These are phyloP conservation scores for Ligdia adustata DNA, from an alignment of 2,888 invertebrate genomes.

Conservation along the genomic window DNA sequence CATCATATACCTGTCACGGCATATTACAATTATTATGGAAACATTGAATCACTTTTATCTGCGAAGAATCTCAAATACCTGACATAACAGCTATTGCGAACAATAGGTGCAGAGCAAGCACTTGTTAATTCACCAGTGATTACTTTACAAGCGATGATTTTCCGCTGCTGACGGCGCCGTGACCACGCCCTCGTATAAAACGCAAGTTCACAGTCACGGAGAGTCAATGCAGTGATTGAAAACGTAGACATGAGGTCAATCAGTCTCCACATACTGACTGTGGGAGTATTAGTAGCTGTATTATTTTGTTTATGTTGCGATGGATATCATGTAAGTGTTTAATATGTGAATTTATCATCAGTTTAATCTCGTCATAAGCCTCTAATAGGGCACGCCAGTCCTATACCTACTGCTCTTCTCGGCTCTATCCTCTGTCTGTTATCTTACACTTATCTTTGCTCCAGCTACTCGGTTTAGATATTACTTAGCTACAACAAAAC, in stretches of 20 bases:
- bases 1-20: no score
- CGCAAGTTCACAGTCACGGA: slow-evolving; percentile 77
- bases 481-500: no score
- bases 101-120: slow-evolving; percentile 34
- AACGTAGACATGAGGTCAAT: slow-evolving; percentile 59
- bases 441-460: no score
- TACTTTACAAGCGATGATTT: slow-evolving; percentile 58
- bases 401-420: no score
- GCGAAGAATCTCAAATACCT: slow-evolving; percentile 1
- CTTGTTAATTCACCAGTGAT: slow-evolving; percentile 53
- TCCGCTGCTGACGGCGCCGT: slow-evolving; percentile 58
- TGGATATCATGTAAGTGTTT: slow-evolving; percentile 60
- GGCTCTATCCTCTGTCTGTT: no score
- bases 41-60: slow-evolving; percentile 2
- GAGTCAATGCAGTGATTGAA: slow-evolving; percentile 56
- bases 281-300: slow-evolving; percentile 48
- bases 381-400: no score
- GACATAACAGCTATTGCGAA: slow-evolving; percentile 6
- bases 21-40: neutral
- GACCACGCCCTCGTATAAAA: slow-evolving; percentile 79
- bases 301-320: slow-evolving; percentile 45
- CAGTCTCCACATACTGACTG: slow-evolving; percentile 44
- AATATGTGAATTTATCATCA: no score
- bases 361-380: no score
- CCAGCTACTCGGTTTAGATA: no score